Conservation (phyloP, 2,797 vertebrate genomes). For the Chanos chanos region DNA sequence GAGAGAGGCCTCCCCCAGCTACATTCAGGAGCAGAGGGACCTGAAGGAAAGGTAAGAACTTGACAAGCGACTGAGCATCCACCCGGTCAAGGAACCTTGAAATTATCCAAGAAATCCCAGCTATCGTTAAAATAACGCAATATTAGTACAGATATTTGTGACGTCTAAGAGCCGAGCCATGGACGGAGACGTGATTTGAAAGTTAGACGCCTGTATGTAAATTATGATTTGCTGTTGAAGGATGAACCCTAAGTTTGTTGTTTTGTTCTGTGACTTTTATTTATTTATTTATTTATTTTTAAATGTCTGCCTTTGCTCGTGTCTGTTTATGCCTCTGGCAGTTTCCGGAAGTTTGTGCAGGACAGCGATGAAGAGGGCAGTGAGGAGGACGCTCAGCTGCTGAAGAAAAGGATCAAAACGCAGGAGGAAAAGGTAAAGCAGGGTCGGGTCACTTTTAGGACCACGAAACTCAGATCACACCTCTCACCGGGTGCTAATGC, state of each 20-base stretch:
- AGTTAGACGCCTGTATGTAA: too few species aligned
- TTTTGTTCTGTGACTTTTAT: too few species aligned
- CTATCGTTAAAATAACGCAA: too few species aligned
- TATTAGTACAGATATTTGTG: too few species aligned
- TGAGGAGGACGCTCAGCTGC: slow-evolving; percentile 54
- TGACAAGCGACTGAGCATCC: too few species aligned
- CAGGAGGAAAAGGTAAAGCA: slow-evolving; percentile 84
- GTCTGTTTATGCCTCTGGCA: slow-evolving; percentile 39
- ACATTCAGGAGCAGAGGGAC: slow-evolving; percentile 80
- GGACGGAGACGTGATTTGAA: too few species aligned
- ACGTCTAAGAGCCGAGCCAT: too few species aligned
- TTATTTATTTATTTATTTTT: not conserved
- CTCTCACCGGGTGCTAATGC: too few species aligned
- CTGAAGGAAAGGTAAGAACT: slow-evolving; percentile 76
- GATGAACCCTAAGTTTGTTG: rapidly evolving
- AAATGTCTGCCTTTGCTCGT: not conserved
- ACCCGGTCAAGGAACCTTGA: too few species aligned
- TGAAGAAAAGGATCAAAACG: slow-evolving; percentile 72
- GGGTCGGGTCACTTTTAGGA: too few species aligned
- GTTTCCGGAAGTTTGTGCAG: slow-evolving; percentile 78
- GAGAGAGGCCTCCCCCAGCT: slow-evolving; percentile 75
- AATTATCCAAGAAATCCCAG: too few species aligned
- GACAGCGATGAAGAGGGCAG: slow-evolving; percentile 71
- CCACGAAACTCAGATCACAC: not conserved
- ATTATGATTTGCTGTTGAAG: too few species aligned